Evolutionary conservation across 1,140 invertebrate genomes (phyloP).

Genomic region (Venturia canescens): DNA sequence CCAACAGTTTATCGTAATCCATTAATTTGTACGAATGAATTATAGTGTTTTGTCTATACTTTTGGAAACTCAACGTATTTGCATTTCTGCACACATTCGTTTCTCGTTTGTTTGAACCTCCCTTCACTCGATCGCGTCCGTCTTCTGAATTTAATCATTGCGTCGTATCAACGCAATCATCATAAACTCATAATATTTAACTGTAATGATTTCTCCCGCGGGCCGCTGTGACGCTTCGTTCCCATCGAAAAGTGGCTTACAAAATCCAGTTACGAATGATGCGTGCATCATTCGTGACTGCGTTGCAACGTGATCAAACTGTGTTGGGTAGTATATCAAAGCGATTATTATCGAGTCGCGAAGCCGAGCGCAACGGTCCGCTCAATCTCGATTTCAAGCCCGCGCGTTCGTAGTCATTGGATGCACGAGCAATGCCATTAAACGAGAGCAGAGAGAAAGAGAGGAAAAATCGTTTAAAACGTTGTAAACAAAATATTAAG

Average conservation of each 20-base stretch:
- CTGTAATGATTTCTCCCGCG: not conserved
- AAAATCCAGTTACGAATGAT: not conserved
- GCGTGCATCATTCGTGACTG: too few relatives aligned
- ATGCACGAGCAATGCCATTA: conserved; percentile 43
- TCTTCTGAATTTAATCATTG: not conserved
- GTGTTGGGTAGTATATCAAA: conserved; percentile 20
- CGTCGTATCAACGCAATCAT: not conserved
- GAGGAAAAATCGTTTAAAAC: not conserved
- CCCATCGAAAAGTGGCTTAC: not conserved
- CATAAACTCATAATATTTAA: not conserved
- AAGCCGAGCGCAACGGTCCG: conserved; percentile 51
- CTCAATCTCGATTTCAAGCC: conserved; percentile 64
- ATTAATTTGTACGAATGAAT: too few relatives aligned
- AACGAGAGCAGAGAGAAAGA: not conserved
- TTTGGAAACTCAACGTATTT: not conserved
- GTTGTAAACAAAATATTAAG: too few relatives aligned
- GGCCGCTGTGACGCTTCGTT: not conserved
- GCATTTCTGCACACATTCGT: not conserved
- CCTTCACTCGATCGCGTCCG: not conserved
- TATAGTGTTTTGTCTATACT: not conserved
- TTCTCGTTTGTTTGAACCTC: not conserved
- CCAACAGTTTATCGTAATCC: too few relatives aligned
- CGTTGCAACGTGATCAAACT: not conserved
- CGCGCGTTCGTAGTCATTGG: conserved; percentile 64
- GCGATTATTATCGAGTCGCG: conserved; percentile 57